Base-by-base conservation (phyloP, 2,888 invertebrate genomes). In the Bimastos eiseni region DNA sequence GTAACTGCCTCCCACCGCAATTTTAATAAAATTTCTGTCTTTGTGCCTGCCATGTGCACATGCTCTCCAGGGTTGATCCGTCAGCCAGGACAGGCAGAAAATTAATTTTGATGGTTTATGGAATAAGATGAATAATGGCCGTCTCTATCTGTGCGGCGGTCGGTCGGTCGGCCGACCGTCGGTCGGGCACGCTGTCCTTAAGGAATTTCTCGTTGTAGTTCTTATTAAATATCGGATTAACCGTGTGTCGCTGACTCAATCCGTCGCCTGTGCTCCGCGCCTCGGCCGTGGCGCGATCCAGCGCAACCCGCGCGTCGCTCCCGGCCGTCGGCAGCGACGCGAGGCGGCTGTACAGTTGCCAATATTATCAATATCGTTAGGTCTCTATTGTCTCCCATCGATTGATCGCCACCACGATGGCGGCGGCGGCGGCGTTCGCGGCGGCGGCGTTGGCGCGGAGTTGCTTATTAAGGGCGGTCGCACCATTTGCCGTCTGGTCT, bases 81-180 rank as follows among this genome's bases (percentile, higher is more conserved):
- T 37, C 88, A 88, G 88, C 88, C 36, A 88, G 88, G 88, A 36
- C 88, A 88, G 88, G 88, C 88, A 88, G 88, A 88, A 88, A 70
- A 70, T 70, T 70, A 70, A 70, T 70, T 70, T 70, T 70, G 70
- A 70, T 70, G 70, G 70, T 70, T 70, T 70, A 70, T 70, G 70
- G 70, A 70, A 70, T 70, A 70, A 70, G 70, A 70, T 70, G 70
- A 70, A 70, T 70, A 70, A 70, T 70, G 70, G 70, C 70, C 70
- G 70, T 70, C 70, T 70, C 70, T 70, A 70, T 70, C 70, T 70
- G 70, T 70, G n/a, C 70, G 70, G n/a, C n/a, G 8, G n/a, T 0
- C 70, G 8, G n/a, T 0, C 70, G 30, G n/a, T 8, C 70, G 70
- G n/a, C 13, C 55, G 55, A 11, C 44, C 55, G 55, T 24, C 55